Evolutionary conservation across 1,140 invertebrate genomes (phyloP), one percentile per base, ranked within the genome.

Genomic region (Heliconius eleuchia): DNA sequence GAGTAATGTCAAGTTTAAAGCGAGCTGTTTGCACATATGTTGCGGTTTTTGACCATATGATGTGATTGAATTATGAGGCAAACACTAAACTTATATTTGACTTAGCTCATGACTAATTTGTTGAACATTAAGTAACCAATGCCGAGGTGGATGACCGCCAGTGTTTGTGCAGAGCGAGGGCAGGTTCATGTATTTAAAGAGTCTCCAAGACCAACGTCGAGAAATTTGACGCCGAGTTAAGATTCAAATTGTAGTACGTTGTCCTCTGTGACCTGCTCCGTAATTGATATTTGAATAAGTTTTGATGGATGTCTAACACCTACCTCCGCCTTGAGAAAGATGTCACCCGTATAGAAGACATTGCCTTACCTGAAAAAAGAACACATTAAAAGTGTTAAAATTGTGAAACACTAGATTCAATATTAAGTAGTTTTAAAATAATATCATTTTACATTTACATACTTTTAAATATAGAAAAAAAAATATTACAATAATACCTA

Each of bases 321-420:
- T 92, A 91, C 92, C 92, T 93, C 84, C 85, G 82, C 80, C 76
- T 89, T 57, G 82, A 74, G 76, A 87, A 87, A 86, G 85, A 79
- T 81, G 89, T 89, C 86, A 87, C 88, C 80, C 89, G 89, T 87
- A 89, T 92, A 80, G 90, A 91, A 92, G 89, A 87, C 92, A 92
- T 92, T 88, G 88, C 84, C 91, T 92, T 94, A 94, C 92, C 92
- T 94, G 92, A 84, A 94, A 94, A 84, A 91, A 83, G 88, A 87
- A 42, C 13, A 76, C 87, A 82, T 74, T 30, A 19, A 57, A 57
- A 23, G n/a, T 55, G 18, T 55, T 55, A 55, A 19, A 23, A 55
- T 57, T 57, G n/a, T 57, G n/a, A 57, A 57, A 23, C 2, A 57
- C 8, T 57, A 57, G 19, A n/a, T 57, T 19, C 11, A 19, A 52